Base-by-base conservation (phyloP, 92 coral and sea anemone species). In the Porites rus region DNA sequence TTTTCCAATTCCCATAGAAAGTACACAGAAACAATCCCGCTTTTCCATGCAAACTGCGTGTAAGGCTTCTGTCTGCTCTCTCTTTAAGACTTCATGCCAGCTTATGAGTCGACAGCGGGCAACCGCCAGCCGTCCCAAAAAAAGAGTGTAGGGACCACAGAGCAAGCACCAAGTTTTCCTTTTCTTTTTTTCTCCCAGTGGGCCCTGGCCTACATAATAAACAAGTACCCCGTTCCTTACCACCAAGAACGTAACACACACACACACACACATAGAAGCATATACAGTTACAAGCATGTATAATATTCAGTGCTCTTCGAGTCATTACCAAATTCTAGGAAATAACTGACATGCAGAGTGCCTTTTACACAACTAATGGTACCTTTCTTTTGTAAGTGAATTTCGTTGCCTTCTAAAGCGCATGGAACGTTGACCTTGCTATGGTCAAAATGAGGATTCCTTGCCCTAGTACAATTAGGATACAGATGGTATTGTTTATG, bases 401-500 rank as follows among this genome's bases (percentile, higher is more conserved):
- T 71, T 71, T 71, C 52, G 1, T 31, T 16, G 19, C 17, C 56
- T 46, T 71, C 58, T 38, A 38, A 38, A 71, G 54, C 11, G 76
- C 76, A 12, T 2, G 31, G 76, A 71, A 71, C 46, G 51, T 71
- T 38, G 28, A 72, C 61, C 10, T 72, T 72, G 60, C 28, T 50
- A 14, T 25, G 62, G 25, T 79, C 72, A 51, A 77, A 89, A n/a
- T 62, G 18, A 6, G 89, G 92, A 81, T 92, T 88, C 38, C 94
- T 69, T 51, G 74, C 85, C 38, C n/a, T 50, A n/a, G 88, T 63
- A 60, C 90, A 88, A 25, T 84, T 84, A 14, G 60, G 69, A 31
- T 77, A 84, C 20, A 88, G 66, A 74, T 88, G 90, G 46, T 69
- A 89, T 16, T n/a, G 69, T 2, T 67, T 92, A 92, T 92, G 5